Evolutionary conservation across 2,113 vertebrate species (phyloP).

Genomic region (Ursus arctos): DNA sequence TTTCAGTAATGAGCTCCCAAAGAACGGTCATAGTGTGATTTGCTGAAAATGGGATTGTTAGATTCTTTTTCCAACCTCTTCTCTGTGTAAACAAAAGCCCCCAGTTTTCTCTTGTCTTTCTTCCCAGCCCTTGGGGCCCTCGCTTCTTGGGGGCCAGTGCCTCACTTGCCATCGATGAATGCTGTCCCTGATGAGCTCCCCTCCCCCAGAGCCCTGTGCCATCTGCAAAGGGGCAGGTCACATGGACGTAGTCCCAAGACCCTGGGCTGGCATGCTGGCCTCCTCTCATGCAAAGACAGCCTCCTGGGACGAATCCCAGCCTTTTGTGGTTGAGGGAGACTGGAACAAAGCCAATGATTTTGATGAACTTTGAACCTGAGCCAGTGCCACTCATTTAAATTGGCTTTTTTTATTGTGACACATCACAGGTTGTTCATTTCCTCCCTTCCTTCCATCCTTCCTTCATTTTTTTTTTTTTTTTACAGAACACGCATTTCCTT

Average conservation of each 20-base stretch:
- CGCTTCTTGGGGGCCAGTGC: background rate
- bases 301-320: background rate
- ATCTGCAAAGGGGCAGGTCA: background rate
- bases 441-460: no score
- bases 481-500: background rate
- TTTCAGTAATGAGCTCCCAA: background rate
- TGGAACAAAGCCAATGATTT: background rate
- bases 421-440: background rate
- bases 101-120: background rate
- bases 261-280: background rate
- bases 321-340: background rate
- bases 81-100: background rate
- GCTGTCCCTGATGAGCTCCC: background rate
- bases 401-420: background rate
- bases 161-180: rapidly evolving
- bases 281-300: background rate
- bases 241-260: background rate
- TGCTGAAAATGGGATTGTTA: background rate
- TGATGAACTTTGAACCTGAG: conserved; percentile 55
- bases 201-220: background rate
- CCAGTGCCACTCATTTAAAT: background rate
- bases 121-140: background rate
- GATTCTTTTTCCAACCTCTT: background rate
- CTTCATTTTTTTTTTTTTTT: background rate
- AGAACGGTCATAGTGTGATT: background rate